Conservation (phyloP, 2,888 invertebrate genomes). For the Ophraella communa region DNA sequence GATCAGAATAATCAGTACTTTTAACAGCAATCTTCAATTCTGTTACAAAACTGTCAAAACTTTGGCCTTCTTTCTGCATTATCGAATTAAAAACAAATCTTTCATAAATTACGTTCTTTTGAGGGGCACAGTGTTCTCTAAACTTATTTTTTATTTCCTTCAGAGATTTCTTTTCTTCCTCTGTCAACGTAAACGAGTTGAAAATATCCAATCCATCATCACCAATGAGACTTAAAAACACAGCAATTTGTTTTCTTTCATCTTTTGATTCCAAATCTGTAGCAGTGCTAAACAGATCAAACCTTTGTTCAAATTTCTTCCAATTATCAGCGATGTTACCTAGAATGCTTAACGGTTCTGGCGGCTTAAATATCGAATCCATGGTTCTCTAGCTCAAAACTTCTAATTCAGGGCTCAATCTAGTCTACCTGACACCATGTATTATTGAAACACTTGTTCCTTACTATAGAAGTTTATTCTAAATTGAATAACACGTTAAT, state of each 20-base stretch:
- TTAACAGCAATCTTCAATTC: conserved; percentile 43
- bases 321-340: background rate
- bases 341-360: background rate
- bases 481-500: no score
- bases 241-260: conserved; percentile 1
- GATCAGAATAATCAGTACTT: conserved; percentile 41
- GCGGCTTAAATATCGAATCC: background rate
- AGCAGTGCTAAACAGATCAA: background rate
- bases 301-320: background rate
- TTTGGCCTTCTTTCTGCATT: conserved; percentile 43
- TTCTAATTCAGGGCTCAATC: no score
- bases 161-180: background rate
- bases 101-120: no score
- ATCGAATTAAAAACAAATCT: conserved; percentile 37
- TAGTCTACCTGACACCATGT: no score
- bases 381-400: no score
- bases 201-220: background rate
- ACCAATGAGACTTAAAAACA: background rate
- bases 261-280: background rate
- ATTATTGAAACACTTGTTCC: no score
- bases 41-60: conserved; percentile 45
- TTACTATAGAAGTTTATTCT: no score
- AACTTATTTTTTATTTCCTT: background rate
- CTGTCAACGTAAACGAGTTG: background rate
- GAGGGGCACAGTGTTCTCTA: no score